These are phyloP conservation scores for Zapornia atra DNA, from an alignment of 2,113 vertebrate species.

Conservation along the genomic window DNA sequence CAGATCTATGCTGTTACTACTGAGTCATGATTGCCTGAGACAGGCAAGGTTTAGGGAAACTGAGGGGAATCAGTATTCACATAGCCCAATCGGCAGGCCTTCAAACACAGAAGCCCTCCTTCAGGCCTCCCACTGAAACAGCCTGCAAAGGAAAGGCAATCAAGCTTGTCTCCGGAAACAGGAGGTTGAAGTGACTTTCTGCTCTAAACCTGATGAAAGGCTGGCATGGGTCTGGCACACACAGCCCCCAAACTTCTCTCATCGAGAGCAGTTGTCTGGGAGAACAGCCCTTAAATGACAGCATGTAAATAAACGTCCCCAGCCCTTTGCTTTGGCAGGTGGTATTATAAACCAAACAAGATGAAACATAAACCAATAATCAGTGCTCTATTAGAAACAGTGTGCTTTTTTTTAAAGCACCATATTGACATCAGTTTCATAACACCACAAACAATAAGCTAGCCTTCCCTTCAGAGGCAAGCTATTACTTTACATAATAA, in stretches of 20 bases:
- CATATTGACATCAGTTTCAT: neutral
- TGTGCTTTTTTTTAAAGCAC: neutral
- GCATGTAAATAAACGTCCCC: neutral
- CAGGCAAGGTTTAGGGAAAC: neutral
- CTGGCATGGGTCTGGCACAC: rapidly evolving
- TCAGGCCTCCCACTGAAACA: neutral
- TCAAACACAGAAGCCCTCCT: neutral
- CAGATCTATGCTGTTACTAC: neutral
- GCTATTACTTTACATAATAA: neutral
- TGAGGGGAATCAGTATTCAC: no score
- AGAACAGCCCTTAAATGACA: neutral
- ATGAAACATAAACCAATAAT: neutral
- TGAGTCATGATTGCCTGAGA: neutral
- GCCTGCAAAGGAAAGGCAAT: neutral
- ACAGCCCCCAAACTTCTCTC: neutral
- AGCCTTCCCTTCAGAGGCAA: neutral
- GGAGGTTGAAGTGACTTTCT: neutral
- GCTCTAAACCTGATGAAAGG: neutral
- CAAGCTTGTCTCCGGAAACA: neutral
- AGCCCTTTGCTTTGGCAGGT: neutral
- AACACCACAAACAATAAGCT: neutral
- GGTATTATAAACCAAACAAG: neutral
- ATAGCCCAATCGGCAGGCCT: neutral
- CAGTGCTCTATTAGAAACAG: neutral
- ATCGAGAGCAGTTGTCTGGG: neutral